Conservation (phyloP, 1,140 invertebrate genomes). For the Probaryconus sp. region DNA sequence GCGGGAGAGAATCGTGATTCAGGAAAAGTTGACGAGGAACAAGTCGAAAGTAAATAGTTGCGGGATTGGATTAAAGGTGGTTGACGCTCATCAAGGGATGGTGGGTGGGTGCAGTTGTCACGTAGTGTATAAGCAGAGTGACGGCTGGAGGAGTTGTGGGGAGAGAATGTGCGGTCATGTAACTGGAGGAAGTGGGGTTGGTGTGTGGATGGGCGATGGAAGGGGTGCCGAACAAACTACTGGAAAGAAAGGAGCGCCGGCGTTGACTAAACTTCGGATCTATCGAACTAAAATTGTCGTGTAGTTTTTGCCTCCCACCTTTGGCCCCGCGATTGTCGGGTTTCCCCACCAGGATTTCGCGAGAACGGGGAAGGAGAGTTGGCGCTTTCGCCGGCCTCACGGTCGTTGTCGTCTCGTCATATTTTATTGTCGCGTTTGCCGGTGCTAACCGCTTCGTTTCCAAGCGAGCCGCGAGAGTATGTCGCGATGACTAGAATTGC, state of each 20-base stretch:
- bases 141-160: no score
- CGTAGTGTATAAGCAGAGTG: slow-evolving; percentile 23
- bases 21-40: slow-evolving; percentile 37
- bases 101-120: slow-evolving; percentile 43
- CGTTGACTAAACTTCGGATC: slow-evolving; percentile 74
- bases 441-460: slow-evolving; percentile 65
- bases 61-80: slow-evolving; percentile 64
- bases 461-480: slow-evolving; percentile 56
- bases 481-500: slow-evolving; percentile 47
- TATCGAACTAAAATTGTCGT: slow-evolving; percentile 78
- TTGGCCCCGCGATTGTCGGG: not conserved
- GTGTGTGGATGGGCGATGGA: slow-evolving; percentile 33
- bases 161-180: slow-evolving; percentile 65
- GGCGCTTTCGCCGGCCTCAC: slow-evolving; percentile 60
- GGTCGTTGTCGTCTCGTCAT: slow-evolving; percentile 68
- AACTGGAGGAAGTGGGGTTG: slow-evolving; percentile 41
- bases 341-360: slow-evolving; percentile 3
- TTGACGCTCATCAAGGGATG: slow-evolving; percentile 47
- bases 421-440: slow-evolving; percentile 76
- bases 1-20: slow-evolving; percentile 18
- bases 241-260: slow-evolving; percentile 75
- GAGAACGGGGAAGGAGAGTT: slow-evolving; percentile 45
- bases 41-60: slow-evolving; percentile 50
- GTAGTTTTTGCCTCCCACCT: slow-evolving; percentile 72
- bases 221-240: slow-evolving; percentile 75